These are phyloP conservation scores for Panthera uncia DNA, from an alignment of 2,113 vertebrate genomes.

Conservation along the genomic window DNA sequence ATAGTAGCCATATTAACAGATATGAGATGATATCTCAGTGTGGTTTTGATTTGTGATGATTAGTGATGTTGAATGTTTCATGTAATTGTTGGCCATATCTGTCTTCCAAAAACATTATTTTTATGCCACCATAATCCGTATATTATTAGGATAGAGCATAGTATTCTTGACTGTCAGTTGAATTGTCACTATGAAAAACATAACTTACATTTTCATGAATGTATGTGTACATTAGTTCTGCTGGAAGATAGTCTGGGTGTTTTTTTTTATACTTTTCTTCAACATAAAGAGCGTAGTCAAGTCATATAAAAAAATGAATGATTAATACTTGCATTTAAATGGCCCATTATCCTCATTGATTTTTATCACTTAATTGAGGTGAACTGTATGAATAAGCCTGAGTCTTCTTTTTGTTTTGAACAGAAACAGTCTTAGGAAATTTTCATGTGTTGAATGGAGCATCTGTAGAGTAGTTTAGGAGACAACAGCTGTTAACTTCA, in stretches of 20 bases:
- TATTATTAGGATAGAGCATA: background rate
- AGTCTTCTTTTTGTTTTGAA: background rate
- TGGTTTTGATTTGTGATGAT: background rate
- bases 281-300: background rate
- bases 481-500: background rate
- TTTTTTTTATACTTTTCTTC: background rate
- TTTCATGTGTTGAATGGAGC: background rate
- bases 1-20: background rate
- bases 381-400: background rate
- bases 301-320: background rate
- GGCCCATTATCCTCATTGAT: background rate
- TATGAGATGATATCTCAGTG: background rate
- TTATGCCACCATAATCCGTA: background rate
- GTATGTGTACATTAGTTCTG: background rate
- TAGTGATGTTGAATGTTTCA: background rate
- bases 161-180: background rate
- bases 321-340: slow-evolving; percentile 17
- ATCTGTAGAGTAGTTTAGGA: background rate
- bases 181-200: background rate
- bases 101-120: background rate
- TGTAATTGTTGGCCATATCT: background rate
- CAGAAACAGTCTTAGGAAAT: background rate
- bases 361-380: slow-evolving; percentile 22
- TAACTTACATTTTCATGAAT: background rate
- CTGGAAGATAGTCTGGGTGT: background rate